phyloP scores from a whole-genome alignment of 1,140 invertebrate species.

The Riptortus pedestris region DNA sequence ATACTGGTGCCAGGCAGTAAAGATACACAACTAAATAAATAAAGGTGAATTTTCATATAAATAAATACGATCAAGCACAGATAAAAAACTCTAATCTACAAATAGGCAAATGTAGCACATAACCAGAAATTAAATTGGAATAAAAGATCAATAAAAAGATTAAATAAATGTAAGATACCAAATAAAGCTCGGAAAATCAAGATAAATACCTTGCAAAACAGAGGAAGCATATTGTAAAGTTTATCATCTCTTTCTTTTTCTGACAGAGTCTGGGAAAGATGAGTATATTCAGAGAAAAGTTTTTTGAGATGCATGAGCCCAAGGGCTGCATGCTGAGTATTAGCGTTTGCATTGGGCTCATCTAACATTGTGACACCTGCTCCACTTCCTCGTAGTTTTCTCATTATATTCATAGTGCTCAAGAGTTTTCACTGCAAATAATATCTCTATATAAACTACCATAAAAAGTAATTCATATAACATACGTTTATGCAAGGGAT shows the following conservation, averaged over 20 bases:
- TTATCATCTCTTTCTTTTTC: constrained; percentile 84
- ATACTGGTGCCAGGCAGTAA: too few relatives aligned
- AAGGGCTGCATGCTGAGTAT: constrained; percentile 68
- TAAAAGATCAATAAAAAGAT: neutral
- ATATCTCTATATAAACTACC: too few relatives aligned
- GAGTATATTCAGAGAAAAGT: constrained; percentile 85
- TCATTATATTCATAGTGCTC: constrained; percentile 66
- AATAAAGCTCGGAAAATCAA: neutral
- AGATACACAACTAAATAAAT: too few relatives aligned
- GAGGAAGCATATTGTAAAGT: constrained; percentile 93
- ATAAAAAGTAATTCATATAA: too few relatives aligned
- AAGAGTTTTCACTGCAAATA: neutral
- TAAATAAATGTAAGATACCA: neutral
- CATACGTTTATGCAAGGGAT: too few relatives aligned
- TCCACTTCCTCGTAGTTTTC: constrained; percentile 59
- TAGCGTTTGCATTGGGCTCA: constrained; percentile 43
- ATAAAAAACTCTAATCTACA: too few relatives aligned
- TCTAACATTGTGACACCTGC: constrained; percentile 39
- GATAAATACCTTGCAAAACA: constrained; percentile 84
- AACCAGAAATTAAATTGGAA: too few relatives aligned
- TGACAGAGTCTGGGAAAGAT: constrained; percentile 66
- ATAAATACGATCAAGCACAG: too few relatives aligned
- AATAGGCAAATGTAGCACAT: too few relatives aligned
- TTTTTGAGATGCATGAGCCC: constrained; percentile 93
- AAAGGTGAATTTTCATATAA: too few relatives aligned